These are phyloP conservation scores for Parnassius glacialis DNA, from an alignment of 2,888 invertebrate genomes.

Conservation along the genomic window DNA sequence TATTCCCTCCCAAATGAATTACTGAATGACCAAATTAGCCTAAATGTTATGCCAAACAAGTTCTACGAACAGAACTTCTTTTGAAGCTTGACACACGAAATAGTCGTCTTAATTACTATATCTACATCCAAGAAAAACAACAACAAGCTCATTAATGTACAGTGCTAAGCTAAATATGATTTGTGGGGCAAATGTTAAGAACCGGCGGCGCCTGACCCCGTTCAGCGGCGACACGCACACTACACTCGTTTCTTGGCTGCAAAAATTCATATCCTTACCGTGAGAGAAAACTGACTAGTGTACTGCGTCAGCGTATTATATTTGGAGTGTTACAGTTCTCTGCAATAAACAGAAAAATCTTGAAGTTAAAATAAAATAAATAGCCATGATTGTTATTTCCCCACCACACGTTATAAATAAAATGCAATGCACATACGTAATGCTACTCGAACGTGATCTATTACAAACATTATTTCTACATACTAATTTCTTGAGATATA, in stretches of 20 bases:
- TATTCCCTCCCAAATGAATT: background rate
- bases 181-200: conserved; percentile 64
- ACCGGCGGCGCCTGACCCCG: conserved; percentile 57
- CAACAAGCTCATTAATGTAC: conserved; percentile 61
- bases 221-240: conserved; percentile 40
- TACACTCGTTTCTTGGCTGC: conserved; percentile 34
- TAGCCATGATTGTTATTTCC: conserved; percentile 6
- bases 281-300: background rate
- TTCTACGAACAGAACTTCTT: conserved; percentile 13
- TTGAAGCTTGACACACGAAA: conserved; percentile 46
- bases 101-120: conserved; percentile 53
- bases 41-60: background rate
- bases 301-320: conserved; percentile 1
- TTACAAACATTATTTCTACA: conserved; percentile 35
- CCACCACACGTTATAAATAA: conserved; percentile 18
- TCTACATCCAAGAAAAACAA: conserved; percentile 59
- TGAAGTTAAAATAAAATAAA: conserved; percentile 7
- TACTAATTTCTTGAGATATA: conserved; percentile 29
- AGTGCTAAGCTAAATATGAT: conserved; percentile 69
- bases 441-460: conserved; percentile 36
- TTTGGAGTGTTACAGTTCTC: conserved; percentile 1
- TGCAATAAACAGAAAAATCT: background rate
- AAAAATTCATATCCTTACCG: conserved; percentile 30
- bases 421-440: conserved; percentile 22
- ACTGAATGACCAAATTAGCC: conserved; percentile 1